Conservation (phyloP, 2,797 vertebrate species). For the Brachymystax lenok region DNA sequence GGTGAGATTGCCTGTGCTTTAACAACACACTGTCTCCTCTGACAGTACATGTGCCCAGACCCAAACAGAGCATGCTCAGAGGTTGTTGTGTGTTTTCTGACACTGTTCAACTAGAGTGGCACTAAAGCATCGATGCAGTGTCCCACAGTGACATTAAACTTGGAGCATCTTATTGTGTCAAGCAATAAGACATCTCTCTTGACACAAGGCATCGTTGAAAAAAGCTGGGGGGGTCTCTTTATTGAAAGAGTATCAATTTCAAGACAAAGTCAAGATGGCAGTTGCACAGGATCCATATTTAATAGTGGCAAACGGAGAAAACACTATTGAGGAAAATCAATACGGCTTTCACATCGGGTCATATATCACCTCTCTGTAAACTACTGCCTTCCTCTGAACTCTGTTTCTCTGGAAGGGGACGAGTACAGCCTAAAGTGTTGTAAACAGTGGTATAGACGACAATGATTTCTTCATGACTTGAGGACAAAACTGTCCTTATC, state of each 20-base stretch:
- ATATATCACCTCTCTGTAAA: conserved; percentile 69
- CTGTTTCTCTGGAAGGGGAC: conserved; percentile 45
- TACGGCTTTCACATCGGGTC: conserved; percentile 74
- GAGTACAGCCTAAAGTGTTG: not conserved
- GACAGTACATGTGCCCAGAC: not conserved
- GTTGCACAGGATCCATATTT: conserved; percentile 75
- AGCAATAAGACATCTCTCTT: conserved; percentile 51
- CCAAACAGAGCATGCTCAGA: not conserved
- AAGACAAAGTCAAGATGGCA: conserved; percentile 70
- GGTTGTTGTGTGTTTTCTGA: conserved; percentile 15
- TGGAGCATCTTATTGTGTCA: conserved; percentile 47
- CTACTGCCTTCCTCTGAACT: conserved; percentile 58
- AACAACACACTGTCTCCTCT: not conserved
- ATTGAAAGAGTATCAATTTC: conserved; percentile 74
- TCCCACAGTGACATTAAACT: conserved; percentile 59
- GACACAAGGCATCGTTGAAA: conserved; percentile 67
- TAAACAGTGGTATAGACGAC: not conserved
- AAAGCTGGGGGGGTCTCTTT: conserved; percentile 64
- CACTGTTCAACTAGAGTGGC: conserved; percentile 36
- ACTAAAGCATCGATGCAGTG: conserved; percentile 45
- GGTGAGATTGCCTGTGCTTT: not conserved
- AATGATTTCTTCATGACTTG: conserved; percentile 23
- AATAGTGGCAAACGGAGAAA: conserved; percentile 76
- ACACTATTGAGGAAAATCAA: conserved; percentile 78
- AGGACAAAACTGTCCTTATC: conserved; percentile 29